These are phyloP conservation scores for Dermolepida albohirtum DNA, from an alignment of 2,888 invertebrate genomes.

Conservation along the genomic window DNA sequence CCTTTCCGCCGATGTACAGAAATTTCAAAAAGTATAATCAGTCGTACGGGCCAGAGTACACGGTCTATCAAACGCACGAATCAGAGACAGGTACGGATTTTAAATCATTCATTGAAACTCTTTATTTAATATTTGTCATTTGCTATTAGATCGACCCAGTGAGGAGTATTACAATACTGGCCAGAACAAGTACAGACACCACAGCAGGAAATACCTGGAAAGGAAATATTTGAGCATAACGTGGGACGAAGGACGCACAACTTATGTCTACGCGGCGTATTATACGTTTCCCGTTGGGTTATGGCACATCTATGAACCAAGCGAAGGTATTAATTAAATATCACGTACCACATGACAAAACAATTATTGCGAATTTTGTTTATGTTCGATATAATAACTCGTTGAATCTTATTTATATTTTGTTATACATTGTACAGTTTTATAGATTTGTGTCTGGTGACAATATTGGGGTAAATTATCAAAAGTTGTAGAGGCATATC, in stretches of 20 bases:
- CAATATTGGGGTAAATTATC: no score
- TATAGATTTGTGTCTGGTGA: no score
- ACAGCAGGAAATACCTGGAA: neutral
- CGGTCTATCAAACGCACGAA: constrained; percentile 1
- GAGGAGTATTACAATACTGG: neutral
- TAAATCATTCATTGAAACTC: neutral
- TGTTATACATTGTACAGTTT: no score
- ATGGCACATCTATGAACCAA: constrained; percentile 17
- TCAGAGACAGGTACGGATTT: neutral
- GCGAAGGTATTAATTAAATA: constrained; percentile 16
- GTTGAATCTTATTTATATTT: no score
- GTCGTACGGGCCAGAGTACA: constrained; percentile 18
- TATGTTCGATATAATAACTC: no score
- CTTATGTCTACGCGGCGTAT: constrained; percentile 6
- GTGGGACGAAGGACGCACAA: constrained; percentile 24
- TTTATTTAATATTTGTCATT: neutral
- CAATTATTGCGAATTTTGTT: no score
- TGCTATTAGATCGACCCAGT: neutral
- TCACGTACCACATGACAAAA: no score
- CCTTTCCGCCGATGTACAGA: constrained; percentile 23
- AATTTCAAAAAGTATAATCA: constrained; percentile 26
- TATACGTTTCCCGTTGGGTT: constrained; percentile 7
- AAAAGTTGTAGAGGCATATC: no score
- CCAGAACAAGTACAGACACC: neutral
- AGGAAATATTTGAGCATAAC: constrained; percentile 16